Evolutionary conservation across 2,888 invertebrate genomes (phyloP).

Genomic region (Diarsia mendica): DNA sequence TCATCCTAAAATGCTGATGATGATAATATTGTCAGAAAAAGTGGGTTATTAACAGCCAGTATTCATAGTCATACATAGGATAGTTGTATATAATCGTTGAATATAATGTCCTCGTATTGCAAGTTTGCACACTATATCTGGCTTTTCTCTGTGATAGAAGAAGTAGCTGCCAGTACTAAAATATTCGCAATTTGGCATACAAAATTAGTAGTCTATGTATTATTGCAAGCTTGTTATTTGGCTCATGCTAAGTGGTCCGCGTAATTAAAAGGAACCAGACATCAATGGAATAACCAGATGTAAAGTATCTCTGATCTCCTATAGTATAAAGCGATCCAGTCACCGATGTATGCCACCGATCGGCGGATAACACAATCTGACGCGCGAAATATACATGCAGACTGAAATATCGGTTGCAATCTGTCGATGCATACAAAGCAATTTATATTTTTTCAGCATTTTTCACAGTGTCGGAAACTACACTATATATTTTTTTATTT

Average conservation of each 20-base stretch:
- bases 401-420: conserved; percentile 47
- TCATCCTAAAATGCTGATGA: background rate
- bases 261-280: background rate
- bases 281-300: conserved; percentile 11
- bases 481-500: background rate
- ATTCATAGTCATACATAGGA: background rate
- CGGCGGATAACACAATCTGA: conserved; percentile 32
- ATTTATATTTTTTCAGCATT: conserved; percentile 11
- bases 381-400: conserved; percentile 27
- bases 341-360: conserved; percentile 24
- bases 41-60: background rate
- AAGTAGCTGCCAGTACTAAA: background rate
- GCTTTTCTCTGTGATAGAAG: too few species aligned
- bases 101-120: too few species aligned
- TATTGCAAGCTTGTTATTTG: background rate
- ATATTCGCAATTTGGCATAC: too few species aligned
- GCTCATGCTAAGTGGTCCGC: background rate
- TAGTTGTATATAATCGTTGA: background rate
- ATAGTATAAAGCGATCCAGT: conserved; percentile 19
- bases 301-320: conserved; percentile 7
- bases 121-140: too few species aligned
- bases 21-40: background rate
- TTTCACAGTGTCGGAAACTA: background rate
- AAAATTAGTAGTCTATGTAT: background rate
- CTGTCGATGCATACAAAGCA: conserved; percentile 9